Conservation (phyloP, 37 sponge, comb jelly and placozoan species). For the Aplysina aerophoba region DNA sequence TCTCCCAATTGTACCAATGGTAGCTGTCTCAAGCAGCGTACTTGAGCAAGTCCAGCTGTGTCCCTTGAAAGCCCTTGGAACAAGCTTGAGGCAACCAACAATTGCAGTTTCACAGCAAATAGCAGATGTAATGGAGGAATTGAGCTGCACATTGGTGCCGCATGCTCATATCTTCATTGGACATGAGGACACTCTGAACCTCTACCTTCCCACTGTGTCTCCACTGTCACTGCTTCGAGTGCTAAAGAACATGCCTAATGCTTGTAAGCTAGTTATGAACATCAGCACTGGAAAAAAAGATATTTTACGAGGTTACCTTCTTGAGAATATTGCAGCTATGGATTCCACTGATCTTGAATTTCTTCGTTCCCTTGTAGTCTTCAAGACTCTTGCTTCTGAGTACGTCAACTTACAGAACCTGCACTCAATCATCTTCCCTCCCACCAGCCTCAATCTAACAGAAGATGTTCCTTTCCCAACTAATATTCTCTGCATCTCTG, state of each 20-base stretch:
- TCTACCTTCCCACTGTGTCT: not conserved
- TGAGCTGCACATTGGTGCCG: not conserved
- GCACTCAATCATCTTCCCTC: too few species aligned
- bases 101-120: not conserved
- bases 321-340: not conserved
- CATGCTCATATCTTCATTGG: not conserved
- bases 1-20: slow-evolving; percentile 42
- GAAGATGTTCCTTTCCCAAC: slow-evolving; percentile 30
- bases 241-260: not conserved
- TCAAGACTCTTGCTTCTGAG: too few species aligned
- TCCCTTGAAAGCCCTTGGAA: too few species aligned
- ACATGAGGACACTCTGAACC: not conserved
- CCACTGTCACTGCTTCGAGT: not conserved
- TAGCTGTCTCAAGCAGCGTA: not conserved
- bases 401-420: not conserved
- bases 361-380: too few species aligned
- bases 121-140: not conserved
- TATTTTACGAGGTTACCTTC: not conserved
- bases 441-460: not conserved
- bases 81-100: too few species aligned
- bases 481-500: slow-evolving; percentile 17
- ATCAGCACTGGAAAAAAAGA: not conserved
- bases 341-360: too few species aligned
- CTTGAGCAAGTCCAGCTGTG: too few species aligned
- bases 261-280: too few species aligned